Conservation (phyloP, 2,113 vertebrate genomes). For the Saguinus midas region DNA sequence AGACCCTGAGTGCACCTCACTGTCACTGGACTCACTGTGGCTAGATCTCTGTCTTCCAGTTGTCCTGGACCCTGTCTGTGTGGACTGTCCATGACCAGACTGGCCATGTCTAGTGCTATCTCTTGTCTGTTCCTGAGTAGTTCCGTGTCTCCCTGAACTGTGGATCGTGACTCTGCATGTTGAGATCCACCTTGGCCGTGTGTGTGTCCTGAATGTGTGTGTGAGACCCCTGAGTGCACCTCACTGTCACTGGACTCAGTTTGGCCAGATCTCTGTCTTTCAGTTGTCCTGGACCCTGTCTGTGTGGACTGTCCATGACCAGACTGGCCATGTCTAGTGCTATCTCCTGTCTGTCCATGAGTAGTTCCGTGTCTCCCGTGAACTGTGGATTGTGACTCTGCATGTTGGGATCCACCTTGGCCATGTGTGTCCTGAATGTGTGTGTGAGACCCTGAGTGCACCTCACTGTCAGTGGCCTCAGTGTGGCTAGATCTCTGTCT, state of each 20-base stretch:
- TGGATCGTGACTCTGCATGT: not conserved
- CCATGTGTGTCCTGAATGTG: fast-evolving
- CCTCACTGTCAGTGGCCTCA: not conserved
- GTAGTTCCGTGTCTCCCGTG: fast-evolving
- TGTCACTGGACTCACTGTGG: not conserved
- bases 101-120: not conserved
- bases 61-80: fast-evolving
- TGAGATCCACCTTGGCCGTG: not conserved
- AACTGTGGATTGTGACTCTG: not conserved
- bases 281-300: fast-evolving
- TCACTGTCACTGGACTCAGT: not conserved
- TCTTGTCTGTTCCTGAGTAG: not conserved
- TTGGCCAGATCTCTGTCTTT: not conserved
- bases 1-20: fast-evolving
- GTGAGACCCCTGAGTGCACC: fast-evolving
- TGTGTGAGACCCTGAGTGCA: fast-evolving
- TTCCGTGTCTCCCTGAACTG: not conserved
- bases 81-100: not conserved
- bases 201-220: fast-evolving
- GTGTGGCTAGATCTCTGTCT: not conserved
- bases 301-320: not conserved
- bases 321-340: fast-evolving
- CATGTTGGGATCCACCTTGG: not conserved
- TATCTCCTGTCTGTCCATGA: not conserved
- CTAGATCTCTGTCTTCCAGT: not conserved